Evolutionary conservation across 64 coral and sea anemone species (phyloP), one percentile per base, ranked within the genome.

Genomic region (Exaiptasia diaphana): DNA sequence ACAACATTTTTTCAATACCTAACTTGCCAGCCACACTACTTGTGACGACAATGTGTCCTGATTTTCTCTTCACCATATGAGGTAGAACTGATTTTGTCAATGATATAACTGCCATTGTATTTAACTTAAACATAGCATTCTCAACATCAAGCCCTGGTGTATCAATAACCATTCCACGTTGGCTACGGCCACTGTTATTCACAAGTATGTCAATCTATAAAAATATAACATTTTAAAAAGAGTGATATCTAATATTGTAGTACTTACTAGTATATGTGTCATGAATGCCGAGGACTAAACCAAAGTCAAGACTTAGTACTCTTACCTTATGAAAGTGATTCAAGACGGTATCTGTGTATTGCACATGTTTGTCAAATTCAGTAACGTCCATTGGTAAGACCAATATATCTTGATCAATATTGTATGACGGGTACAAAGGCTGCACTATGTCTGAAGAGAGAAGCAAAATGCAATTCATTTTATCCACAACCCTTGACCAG

Each of bases 11-110:
- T n/a, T n/a, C n/a, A n/a, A 73, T 17, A 94, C 91, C 91, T 35
- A 94, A 18, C 84, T 94, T 94, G 32, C 91, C 91, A 79, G 91
- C 79, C 25, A 88, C 63, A 67, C 91, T 94, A 58, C 91, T 94
- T 39, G 81, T 94, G 26, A 94, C 54, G 23, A 94, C 75, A 84
- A 94, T 62, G 23, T 89, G 85, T 43, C 91, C 91, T 39, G 72
- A 37, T 62, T 94, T 94, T n/a, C 80, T 87, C 38, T 89, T 60
- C 26, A 89, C 69, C 85, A 94, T 94, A 64, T 75, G 80, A 11
- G 79, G 85, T 12, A 94, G 63, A 33, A 94, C 37, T 21, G 79
- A 80, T 57, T 94, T 94, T 21, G 91, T 94, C 35, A 94, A 65
- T 73, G 91, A 94, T 61, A 94, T 80, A 21, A 77, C 74, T 17